A percentile compares a stretch with the other conserved stretches of the same genome.
Evolutionary conservation across 2,888 invertebrate species (phyloP).

Genomic region (Athripsodes cinereus): DNA sequence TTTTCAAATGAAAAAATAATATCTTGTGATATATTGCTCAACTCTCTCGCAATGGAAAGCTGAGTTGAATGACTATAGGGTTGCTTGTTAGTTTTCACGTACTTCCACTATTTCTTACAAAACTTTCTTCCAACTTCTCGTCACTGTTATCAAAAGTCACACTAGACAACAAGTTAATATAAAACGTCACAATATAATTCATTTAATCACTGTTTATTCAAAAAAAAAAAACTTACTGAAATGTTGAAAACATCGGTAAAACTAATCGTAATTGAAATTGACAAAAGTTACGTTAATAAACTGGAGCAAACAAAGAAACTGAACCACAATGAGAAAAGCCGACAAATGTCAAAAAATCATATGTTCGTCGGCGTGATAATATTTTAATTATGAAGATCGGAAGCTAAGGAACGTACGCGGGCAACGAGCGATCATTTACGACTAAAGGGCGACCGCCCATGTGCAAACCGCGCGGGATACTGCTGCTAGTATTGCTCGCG

Average conservation of each 20-base stretch:
- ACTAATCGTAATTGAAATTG: background rate
- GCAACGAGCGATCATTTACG: slow-evolving; percentile 15
- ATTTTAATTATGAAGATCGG: background rate
- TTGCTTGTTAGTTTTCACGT: background rate
- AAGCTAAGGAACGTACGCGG: slow-evolving; percentile 3
- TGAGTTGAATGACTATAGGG: slow-evolving; percentile 7
- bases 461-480: slow-evolving; percentile 16
- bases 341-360: slow-evolving; percentile 24
- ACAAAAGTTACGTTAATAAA: background rate
- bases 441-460: slow-evolving; percentile 12
- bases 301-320: slow-evolving; percentile 12
- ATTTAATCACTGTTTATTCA: too few relatives aligned
- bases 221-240: too few relatives aligned
- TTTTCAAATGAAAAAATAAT: slow-evolving; percentile 4
- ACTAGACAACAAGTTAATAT: background rate
- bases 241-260: background rate
- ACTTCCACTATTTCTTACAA: slow-evolving; percentile 1
- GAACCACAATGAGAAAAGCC: background rate
- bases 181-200: background rate
- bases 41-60: slow-evolving; percentile 13
- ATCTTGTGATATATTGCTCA: background rate
- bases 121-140: slow-evolving; percentile 1
- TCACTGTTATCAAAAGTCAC: background rate
- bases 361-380: slow-evolving; percentile 4
- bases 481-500: slow-evolving; percentile 11